These are phyloP conservation scores for Sebastes dallii DNA, from an alignment of 2,797 vertebrate genomes.

Conservation along the genomic window DNA sequence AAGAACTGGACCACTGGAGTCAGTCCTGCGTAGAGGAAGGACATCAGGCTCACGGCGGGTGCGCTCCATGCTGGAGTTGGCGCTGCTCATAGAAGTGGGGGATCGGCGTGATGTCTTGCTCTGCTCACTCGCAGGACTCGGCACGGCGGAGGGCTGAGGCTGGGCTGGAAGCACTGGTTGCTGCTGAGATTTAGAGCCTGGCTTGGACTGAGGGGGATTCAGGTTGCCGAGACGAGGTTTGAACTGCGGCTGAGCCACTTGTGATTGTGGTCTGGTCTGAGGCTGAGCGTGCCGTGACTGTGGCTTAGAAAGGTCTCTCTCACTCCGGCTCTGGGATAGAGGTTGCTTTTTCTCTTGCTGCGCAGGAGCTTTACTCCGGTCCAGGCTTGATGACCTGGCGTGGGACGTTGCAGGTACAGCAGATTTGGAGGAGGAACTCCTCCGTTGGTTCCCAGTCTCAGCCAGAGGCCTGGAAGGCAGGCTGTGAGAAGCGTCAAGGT, in stretches of 20 bases:
- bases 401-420: slow-evolving; percentile 28
- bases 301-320: slow-evolving; percentile 31
- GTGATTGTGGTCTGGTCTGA: slow-evolving; percentile 39
- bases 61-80: slow-evolving; percentile 79
- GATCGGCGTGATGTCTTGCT: slow-evolving; percentile 70
- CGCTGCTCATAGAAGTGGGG: slow-evolving; percentile 68
- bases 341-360: slow-evolving; percentile 61
- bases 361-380: slow-evolving; percentile 54
- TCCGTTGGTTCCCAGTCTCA: slow-evolving; percentile 65
- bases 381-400: slow-evolving; percentile 54
- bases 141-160: slow-evolving; percentile 61
- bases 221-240: slow-evolving; percentile 46
- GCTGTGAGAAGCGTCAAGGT: slow-evolving; percentile 69
- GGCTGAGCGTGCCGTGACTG: slow-evolving; percentile 45
- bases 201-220: slow-evolving; percentile 52
- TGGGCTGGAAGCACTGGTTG: slow-evolving; percentile 9
- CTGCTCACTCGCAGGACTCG: slow-evolving; percentile 56
- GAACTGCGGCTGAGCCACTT: slow-evolving; percentile 53
- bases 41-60: slow-evolving; percentile 86
- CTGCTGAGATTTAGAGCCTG: slow-evolving; percentile 43
- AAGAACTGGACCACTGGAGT: slow-evolving; percentile 86
- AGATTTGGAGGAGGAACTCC: slow-evolving; percentile 74
- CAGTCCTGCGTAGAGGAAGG: slow-evolving; percentile 88
- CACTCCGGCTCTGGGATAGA: slow-evolving; percentile 47
- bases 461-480: slow-evolving; percentile 64